Evolutionary conservation across 1,140 invertebrate species (phyloP), one percentile per base, ranked within the genome.

Genomic region (Drosophila sturtevanti): DNA sequence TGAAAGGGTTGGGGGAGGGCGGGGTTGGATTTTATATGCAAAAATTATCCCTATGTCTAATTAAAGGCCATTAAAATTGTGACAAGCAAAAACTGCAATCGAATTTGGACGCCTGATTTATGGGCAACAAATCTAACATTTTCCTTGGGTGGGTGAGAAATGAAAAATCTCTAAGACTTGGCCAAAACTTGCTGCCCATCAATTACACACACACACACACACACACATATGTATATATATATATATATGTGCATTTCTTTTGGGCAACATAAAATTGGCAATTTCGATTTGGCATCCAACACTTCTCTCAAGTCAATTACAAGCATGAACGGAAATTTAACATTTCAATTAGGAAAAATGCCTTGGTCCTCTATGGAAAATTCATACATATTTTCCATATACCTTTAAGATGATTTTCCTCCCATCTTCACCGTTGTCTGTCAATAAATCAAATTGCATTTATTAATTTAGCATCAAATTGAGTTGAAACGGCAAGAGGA

Each of bases 301-400:
- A 73, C 61, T 71, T 74, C 62, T 37, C 63, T 62, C 63, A 90
- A 89, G 72, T 90, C 89, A 90, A 91, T 91, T 91, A 90, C 74
- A 90, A 77, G 89, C 89, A 78, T 86, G 89, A 84, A 75, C 89
- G 89, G 89, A 91, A 91, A 91, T 91, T 89, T 76, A 87, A 78
- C 77, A 90, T 91, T 91, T 87, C 78, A 89, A 91, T 90, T 91
- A 90, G 79, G 62, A 77, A 34, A 34, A 78, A 31, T 31, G 27
- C 27, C 5, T 31, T 60, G 72, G 44, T 34, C 16, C 18, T 14
- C 24, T 21, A 4, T 1, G 24, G 51, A 48, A 38, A 55, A 41
- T n/a, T 24, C 18, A 51, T 5, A 24, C 44, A 24, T 0, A n/a
- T 51, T 22, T 16, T n/a, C 10, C n/a, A n/a, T n/a, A 16, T 12